These are phyloP conservation scores for Drosophila teissieri DNA, from an alignment of 1,140 invertebrate species.

Conservation along the genomic window DNA sequence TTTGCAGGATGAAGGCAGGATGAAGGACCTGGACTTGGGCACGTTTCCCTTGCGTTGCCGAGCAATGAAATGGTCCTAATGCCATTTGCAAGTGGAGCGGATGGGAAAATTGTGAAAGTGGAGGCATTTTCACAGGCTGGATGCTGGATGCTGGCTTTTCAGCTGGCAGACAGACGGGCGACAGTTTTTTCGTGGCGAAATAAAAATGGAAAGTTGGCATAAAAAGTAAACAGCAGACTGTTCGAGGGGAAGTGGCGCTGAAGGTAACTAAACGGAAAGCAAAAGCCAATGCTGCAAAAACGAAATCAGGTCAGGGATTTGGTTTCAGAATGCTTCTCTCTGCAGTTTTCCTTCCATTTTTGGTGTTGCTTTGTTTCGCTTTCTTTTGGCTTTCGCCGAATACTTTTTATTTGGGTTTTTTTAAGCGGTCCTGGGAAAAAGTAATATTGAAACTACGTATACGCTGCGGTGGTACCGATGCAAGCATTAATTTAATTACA, in stretches of 20 bases:
- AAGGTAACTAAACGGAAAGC: constrained; percentile 77
- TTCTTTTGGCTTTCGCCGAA: constrained; percentile 2
- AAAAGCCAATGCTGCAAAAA: constrained; percentile 63
- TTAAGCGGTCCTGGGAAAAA: constrained; percentile 26
- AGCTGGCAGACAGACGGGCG: constrained; percentile 58
- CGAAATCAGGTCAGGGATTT: constrained; percentile 81
- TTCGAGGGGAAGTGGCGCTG: constrained; percentile 21
- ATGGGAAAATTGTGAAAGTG: constrained; percentile 2
- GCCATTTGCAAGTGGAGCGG: constrained; percentile 62
- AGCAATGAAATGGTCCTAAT: constrained; percentile 72
- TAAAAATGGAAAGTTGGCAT: constrained; percentile 81
- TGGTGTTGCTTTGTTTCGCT: constrained; percentile 41
- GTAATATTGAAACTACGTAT: constrained; percentile 74
- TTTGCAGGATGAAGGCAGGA: constrained; percentile 24
- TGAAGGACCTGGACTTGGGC: constrained; percentile 53
- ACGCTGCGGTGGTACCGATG: constrained; percentile 55
- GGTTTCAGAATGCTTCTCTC: constrained; percentile 41
- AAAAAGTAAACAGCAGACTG: constrained; percentile 64
- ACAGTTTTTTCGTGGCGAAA: constrained; percentile 63
- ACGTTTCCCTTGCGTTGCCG: constrained; percentile 57
- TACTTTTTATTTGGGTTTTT: constrained; percentile 28
- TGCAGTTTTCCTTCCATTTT: not conserved
- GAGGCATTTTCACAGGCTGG: constrained; percentile 20
- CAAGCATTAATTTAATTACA: constrained; percentile 77
- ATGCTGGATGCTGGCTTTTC: constrained; percentile 53